These are phyloP conservation scores for Mola mola DNA, from an alignment of 2,113 vertebrate genomes.

Conservation along the genomic window DNA sequence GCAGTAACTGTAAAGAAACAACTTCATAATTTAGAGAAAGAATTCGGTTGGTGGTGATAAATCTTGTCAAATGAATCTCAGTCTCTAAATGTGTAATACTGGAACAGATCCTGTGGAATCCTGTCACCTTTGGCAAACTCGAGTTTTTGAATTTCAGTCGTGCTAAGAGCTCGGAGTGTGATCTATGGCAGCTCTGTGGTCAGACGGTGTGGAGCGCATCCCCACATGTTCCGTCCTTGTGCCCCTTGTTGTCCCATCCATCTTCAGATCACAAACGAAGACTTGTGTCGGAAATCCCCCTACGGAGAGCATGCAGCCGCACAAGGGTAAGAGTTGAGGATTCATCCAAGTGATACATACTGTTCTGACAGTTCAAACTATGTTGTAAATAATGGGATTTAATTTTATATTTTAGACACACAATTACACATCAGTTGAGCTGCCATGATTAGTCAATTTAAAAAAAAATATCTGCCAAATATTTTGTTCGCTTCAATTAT, in stretches of 20 bases:
- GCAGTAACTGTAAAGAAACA: conserved; percentile 59
- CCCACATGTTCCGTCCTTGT: conserved; percentile 73
- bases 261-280: conserved; percentile 95
- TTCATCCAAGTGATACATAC: too few species aligned
- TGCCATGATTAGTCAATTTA: too few species aligned
- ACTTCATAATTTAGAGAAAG: conserved; percentile 51
- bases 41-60: conserved; percentile 41
- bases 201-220: conserved; percentile 63
- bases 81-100: conserved; percentile 26
- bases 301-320: conserved; percentile 62
- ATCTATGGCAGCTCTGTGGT: conserved; percentile 59
- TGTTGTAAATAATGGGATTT: too few species aligned
- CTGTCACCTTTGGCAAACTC: conserved; percentile 81
- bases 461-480: too few species aligned
- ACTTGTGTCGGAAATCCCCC: conserved; percentile 99
- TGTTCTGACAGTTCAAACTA: too few species aligned
- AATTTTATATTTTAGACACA: too few species aligned
- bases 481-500: too few species aligned
- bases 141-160: conserved; percentile 52
- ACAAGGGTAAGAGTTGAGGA: too few species aligned
- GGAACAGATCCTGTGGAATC: conserved; percentile 55
- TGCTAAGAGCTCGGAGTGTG: conserved; percentile 51
- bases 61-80: conserved; percentile 32
- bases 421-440: too few species aligned
- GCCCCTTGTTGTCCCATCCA: conserved; percentile 47